phyloP scores from a whole-genome alignment of 1,140 invertebrate genomes.

The Daktulosphaira vitifoliae region DNA sequence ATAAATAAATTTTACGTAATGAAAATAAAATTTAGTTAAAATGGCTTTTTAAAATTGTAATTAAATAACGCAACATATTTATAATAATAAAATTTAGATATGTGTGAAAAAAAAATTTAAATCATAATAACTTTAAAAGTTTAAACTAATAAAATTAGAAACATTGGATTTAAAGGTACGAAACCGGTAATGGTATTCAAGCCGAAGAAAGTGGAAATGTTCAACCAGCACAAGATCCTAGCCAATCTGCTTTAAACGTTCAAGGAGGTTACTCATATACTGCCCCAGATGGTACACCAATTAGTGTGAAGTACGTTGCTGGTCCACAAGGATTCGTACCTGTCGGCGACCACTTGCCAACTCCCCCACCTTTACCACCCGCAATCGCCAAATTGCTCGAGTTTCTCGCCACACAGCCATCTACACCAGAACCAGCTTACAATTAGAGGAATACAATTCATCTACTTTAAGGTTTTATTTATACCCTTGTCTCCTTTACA shows the following conservation, averaged over 20 bases:
- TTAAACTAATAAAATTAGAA: too few species aligned
- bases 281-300: slow-evolving; percentile 61
- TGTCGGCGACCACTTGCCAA: slow-evolving; percentile 54
- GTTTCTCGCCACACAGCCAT: slow-evolving; percentile 48
- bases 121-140: too few species aligned
- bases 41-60: too few species aligned
- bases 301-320: slow-evolving; percentile 61
- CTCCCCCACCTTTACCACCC: slow-evolving; percentile 59
- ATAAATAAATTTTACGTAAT: too few species aligned
- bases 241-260: slow-evolving; percentile 53
- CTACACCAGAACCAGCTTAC: slow-evolving; percentile 35
- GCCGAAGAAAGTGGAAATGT: slow-evolving; percentile 59
- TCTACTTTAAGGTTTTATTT: too few species aligned
- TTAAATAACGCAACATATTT: too few species aligned
- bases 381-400: slow-evolving; percentile 64
- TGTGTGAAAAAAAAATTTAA: too few species aligned
- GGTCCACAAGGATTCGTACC: slow-evolving; percentile 59
- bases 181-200: slow-evolving; percentile 59
- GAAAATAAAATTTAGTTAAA: too few species aligned
- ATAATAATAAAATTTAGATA: too few species aligned
- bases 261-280: slow-evolving; percentile 55
- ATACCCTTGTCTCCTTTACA: too few species aligned
- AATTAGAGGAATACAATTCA: slow-evolving; percentile 2
- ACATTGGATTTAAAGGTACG: slow-evolving; percentile 46
- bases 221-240: slow-evolving; percentile 53